Base-by-base conservation (phyloP, 2,113 vertebrate species). In the Lasiurus cinereus region DNA sequence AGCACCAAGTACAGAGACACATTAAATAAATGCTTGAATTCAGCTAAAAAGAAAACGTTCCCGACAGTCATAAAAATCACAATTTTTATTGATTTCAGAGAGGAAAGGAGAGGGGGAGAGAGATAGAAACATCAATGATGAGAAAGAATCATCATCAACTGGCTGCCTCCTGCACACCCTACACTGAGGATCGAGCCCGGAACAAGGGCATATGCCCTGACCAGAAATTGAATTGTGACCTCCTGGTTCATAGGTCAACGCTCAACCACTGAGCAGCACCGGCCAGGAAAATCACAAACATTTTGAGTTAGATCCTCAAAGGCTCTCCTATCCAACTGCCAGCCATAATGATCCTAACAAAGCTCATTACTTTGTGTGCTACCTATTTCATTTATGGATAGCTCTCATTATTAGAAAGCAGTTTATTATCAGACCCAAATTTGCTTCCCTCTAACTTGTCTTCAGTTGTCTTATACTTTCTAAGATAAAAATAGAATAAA, bases 401-500 rank as follows among this genome's bases (percentile, higher is more conserved):
- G 82, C 21, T 83, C 66, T 74, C 43, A n/a, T 33, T n/a, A 72
- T 11, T 52, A 31, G n/a, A 36, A 76, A 80, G 13, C 12, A 16
- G 12, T 76, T 91, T 73, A 56, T 76, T 74, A 39, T 74, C 43
- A 74, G 78, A 9, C 21, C 82, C 52, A 67, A 77, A 70, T 85
- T 76, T 78, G 33, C 52, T 85, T 77, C 36, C 62, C 33, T 90
- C 6, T 64, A n/a, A 73, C 43, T 90, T 50, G 31, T 0, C n/a
- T 80, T 92, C 33, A 19, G 15, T 78, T 64, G 16, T 31, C 59
- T 54, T 48, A 70, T 18, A 64, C 36, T 94, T 76, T 79, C 89
- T 64, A 50, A 64, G 52, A 73, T 56, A 50, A 90, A 90, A 85
- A 84, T 10, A 39, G 16, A 88, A 91, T 77, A 66, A 83, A 52